These are phyloP conservation scores for Sinopyrophorus schimmeli DNA, from an alignment of 2,888 invertebrate genomes.

Conservation along the genomic window DNA sequence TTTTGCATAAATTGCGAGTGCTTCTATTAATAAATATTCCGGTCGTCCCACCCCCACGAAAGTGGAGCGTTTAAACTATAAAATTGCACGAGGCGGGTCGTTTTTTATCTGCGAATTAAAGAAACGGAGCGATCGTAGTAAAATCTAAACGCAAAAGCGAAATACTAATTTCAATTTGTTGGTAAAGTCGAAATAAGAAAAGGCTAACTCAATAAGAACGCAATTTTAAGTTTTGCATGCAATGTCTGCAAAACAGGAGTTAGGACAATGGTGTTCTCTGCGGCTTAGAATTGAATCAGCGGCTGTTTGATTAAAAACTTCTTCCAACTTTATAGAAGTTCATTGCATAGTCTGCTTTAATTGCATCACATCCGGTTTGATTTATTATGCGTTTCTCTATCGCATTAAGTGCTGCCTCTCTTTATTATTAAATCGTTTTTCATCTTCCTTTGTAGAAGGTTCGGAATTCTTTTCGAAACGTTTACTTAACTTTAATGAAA, in stretches of 20 bases:
- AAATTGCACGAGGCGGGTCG: too few relatives aligned
- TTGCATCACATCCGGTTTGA: slow-evolving; percentile 49
- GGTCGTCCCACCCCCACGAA: too few relatives aligned
- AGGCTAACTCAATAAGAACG: slow-evolving; percentile 50
- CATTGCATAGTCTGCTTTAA: slow-evolving; percentile 48
- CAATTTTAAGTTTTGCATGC: slow-evolving; percentile 50
- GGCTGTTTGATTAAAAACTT: slow-evolving; percentile 53
- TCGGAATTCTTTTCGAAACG: too few relatives aligned
- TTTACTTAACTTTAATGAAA: too few relatives aligned
- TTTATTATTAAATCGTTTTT: too few relatives aligned
- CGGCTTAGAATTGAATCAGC: slow-evolving; percentile 50
- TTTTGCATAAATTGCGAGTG: too few relatives aligned
- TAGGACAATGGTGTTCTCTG: slow-evolving; percentile 49
- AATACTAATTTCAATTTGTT: slow-evolving; percentile 8
- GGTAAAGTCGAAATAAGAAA: slow-evolving; percentile 34
- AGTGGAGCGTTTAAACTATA: too few relatives aligned
- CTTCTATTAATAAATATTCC: too few relatives aligned
- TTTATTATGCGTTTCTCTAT: slow-evolving; percentile 49
- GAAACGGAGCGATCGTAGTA: not conserved
- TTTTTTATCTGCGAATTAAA: too few relatives aligned
- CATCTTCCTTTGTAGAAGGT: too few relatives aligned
- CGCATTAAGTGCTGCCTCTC: too few relatives aligned
- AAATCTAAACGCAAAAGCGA: too few relatives aligned
- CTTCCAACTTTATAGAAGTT: slow-evolving; percentile 47
- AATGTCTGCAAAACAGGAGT: slow-evolving; percentile 44